phyloP scores from a whole-genome alignment of 23 tunicate genomes.

The Aplidium turbinatum region DNA sequence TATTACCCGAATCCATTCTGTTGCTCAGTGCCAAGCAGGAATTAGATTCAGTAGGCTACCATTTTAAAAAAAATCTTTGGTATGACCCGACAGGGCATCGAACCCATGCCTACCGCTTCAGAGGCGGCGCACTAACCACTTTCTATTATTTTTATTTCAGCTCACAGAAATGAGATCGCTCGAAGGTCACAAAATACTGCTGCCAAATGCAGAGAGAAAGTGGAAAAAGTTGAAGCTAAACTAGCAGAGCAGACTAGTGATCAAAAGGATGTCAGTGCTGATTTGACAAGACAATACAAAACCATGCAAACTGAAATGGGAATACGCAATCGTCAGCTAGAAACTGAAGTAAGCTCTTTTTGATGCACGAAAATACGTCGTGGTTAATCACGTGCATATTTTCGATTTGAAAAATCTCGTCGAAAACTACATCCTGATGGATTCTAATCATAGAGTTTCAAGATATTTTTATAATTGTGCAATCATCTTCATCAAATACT shows the following conservation, averaged over 20 bases:
- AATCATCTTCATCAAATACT: background rate
- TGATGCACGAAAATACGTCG: background rate
- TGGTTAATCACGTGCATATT: background rate
- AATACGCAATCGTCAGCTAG: conserved; percentile 64
- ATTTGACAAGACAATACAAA: conserved; percentile 85
- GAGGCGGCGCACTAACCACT: too few relatives aligned
- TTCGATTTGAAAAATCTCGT: too few relatives aligned
- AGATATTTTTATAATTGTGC: too few relatives aligned
- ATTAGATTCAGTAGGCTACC: too few relatives aligned
- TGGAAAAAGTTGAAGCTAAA: conserved; percentile 44
- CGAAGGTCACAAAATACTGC: conserved; percentile 82
- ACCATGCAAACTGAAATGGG: conserved; percentile 95
- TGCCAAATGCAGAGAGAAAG: conserved; percentile 44
- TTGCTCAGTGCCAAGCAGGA: too few relatives aligned
- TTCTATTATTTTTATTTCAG: conserved; percentile 41
- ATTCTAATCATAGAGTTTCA: too few relatives aligned
- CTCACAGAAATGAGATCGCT: conserved; percentile 85
- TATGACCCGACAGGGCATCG: too few relatives aligned
- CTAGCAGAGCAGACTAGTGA: conserved; percentile 50
- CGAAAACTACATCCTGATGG: too few relatives aligned
- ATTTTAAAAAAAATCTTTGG: too few relatives aligned
- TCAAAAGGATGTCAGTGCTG: conserved; percentile 89
- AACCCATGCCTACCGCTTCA: too few relatives aligned
- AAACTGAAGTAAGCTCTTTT: conserved; percentile 55
- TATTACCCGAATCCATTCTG: too few relatives aligned